Conservation (phyloP, 64 coral and sea anemone species). For the Astreopora myriophthalma region DNA sequence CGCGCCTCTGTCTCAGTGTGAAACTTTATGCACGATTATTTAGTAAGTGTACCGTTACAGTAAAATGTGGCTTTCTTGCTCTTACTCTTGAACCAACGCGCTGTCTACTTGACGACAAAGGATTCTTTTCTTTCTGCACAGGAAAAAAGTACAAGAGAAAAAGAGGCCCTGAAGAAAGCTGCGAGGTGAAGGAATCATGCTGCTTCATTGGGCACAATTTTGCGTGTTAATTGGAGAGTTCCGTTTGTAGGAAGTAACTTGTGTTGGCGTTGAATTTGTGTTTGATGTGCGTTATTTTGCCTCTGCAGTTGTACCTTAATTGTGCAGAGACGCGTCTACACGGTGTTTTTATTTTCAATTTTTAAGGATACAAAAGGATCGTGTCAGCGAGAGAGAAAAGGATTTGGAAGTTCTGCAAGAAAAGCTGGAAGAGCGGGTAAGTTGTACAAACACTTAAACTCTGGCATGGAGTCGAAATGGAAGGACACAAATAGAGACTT, state of each 20-base stretch:
- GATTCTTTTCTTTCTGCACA: constrained; percentile 16
- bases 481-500: no score
- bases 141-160: constrained; percentile 94
- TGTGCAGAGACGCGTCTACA: not conserved
- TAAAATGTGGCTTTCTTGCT: not conserved
- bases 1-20: no score
- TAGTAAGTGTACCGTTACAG: no score
- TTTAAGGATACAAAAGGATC: constrained; percentile 76
- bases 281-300: no score
- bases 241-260: no score
- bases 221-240: no score
- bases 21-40: no score
- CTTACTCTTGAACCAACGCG: not conserved
- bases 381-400: constrained; percentile 72
- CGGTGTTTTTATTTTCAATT: not conserved
- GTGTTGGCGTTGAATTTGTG: no score
- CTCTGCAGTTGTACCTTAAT: no score
- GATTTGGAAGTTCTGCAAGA: constrained; percentile 69
- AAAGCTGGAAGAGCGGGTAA: constrained; percentile 58
- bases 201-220: not conserved
- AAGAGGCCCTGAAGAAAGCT: constrained; percentile 98
- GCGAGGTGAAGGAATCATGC: constrained; percentile 70
- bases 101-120: not conserved
- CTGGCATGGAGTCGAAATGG: not conserved
- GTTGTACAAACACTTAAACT: not conserved